Evolutionary conservation across 2,888 invertebrate species (phyloP).

Genomic region (Mesorhabditis sp.): DNA sequence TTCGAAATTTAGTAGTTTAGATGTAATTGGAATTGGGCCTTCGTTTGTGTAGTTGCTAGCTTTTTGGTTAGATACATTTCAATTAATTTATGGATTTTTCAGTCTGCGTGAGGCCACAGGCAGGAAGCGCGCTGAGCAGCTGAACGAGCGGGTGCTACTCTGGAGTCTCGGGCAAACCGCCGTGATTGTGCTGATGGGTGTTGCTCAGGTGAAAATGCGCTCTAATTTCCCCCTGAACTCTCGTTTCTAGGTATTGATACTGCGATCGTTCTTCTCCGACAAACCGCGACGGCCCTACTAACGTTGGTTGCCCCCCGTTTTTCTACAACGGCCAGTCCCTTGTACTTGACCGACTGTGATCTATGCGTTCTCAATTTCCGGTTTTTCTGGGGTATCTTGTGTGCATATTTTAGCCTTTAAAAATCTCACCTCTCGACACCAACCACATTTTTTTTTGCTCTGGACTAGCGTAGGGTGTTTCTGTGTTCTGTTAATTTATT

Average conservation of each 20-base stretch:
- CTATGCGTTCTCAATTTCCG: neutral
- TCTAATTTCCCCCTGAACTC: neutral
- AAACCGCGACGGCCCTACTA: conserved; percentile 20
- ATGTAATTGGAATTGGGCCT: neutral
- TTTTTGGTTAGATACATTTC: neutral
- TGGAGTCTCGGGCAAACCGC: conserved; percentile 88
- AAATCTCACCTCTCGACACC: neutral
- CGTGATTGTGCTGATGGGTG: conserved; percentile 78
- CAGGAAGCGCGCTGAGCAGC: conserved; percentile 88
- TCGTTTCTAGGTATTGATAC: conserved; percentile 31
- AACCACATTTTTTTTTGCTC: neutral
- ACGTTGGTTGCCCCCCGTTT: neutral
- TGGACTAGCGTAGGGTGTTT: neutral
- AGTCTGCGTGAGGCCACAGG: conserved; percentile 83
- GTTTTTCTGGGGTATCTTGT: neutral
- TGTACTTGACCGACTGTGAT: neutral
- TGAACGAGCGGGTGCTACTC: conserved; percentile 86
- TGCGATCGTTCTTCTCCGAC: conserved; percentile 56
- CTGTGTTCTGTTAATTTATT: neutral
- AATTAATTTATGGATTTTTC: neutral
- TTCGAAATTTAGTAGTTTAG: no score
- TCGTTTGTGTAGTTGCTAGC: neutral
- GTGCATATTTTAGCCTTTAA: neutral
- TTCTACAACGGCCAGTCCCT: neutral
- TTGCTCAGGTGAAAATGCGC: conserved; percentile 73